These are phyloP conservation scores for Channa maculata DNA, from an alignment of 2,113 vertebrate species.

Conservation along the genomic window DNA sequence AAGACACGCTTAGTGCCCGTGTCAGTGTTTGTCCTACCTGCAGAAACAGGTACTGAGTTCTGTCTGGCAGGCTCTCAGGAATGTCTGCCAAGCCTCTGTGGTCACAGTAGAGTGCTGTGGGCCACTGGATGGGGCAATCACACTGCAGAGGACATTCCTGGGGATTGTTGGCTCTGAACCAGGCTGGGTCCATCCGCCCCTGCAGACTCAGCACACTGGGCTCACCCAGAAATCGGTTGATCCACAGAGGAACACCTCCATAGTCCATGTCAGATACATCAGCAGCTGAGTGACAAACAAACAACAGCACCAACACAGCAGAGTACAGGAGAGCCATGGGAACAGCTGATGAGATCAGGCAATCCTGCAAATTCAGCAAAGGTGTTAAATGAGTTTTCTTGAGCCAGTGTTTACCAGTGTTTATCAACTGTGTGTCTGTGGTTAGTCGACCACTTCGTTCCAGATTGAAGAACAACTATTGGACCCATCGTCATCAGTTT, in stretches of 20 bases:
- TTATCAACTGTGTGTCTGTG: too few relatives aligned
- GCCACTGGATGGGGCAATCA: slow-evolving; percentile 85
- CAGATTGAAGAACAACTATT: too few relatives aligned
- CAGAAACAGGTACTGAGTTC: slow-evolving; percentile 82
- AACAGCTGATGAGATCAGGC: neutral
- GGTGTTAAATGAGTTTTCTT: neutral
- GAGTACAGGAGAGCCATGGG: slow-evolving; percentile 50
- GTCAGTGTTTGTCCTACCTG: slow-evolving; percentile 63
- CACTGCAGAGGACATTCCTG: slow-evolving; percentile 77
- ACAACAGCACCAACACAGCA: slow-evolving; percentile 46
- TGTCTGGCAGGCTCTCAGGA: slow-evolving; percentile 65
- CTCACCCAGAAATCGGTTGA: slow-evolving; percentile 80
- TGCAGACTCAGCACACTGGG: slow-evolving; percentile 82
- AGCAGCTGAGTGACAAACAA: slow-evolving; percentile 35
- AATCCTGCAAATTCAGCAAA: slow-evolving; percentile 27
- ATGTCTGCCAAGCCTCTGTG: slow-evolving; percentile 65
- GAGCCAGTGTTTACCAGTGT: too few relatives aligned
- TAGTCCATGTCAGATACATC: slow-evolving; percentile 71
- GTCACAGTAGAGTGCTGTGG: slow-evolving; percentile 83
- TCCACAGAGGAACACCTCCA: slow-evolving; percentile 82
- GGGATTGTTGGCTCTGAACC: slow-evolving; percentile 75
- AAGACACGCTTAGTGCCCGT: neutral
- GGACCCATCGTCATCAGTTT: too few relatives aligned
- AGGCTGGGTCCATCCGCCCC: slow-evolving; percentile 72
- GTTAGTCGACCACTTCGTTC: too few relatives aligned